Conservation (phyloP, 1,140 invertebrate genomes). For the Drosophila orosa region DNA sequence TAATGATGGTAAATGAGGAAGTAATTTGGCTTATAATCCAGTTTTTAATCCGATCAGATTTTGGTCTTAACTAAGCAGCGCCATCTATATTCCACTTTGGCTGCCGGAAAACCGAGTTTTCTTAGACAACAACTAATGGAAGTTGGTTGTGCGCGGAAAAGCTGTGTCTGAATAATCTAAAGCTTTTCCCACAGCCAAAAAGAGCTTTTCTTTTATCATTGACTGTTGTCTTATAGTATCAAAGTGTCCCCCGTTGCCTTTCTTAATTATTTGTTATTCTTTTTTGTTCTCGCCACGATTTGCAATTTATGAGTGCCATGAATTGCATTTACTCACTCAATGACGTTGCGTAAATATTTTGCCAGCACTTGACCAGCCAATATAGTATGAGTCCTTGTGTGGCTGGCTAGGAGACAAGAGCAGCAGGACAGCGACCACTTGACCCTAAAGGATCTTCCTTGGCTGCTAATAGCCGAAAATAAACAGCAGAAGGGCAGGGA, state of each 20-base stretch:
- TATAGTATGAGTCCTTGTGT: constrained; percentile 44
- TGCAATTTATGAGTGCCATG: constrained; percentile 69
- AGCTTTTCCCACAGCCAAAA: constrained; percentile 1
- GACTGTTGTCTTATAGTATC: constrained; percentile 10
- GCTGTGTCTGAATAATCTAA: background rate
- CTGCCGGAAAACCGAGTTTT: background rate
- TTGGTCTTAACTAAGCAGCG: background rate
- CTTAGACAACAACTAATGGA: constrained; percentile 18
- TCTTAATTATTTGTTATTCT: constrained; percentile 46
- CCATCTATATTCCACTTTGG: constrained; percentile 40
- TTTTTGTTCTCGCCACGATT: constrained; percentile 27
- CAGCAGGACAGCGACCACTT: constrained; percentile 48
- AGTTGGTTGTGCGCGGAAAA: constrained; percentile 11
- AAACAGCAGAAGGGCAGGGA: constrained; percentile 35
- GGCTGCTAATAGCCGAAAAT: constrained; percentile 68
- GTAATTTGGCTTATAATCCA: constrained; percentile 12
- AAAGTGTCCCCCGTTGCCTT: background rate
- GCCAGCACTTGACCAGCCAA: constrained; percentile 43
- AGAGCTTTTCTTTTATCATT: constrained; percentile 7
- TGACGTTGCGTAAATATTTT: constrained; percentile 58
- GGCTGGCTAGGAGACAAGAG: constrained; percentile 14
- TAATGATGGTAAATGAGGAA: constrained; percentile 25
- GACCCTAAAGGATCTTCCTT: constrained; percentile 61
- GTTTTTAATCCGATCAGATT: background rate
- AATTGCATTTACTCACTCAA: constrained; percentile 59